Conservation (phyloP, 2,113 vertebrate genomes). For the Callithrix jacchus region DNA sequence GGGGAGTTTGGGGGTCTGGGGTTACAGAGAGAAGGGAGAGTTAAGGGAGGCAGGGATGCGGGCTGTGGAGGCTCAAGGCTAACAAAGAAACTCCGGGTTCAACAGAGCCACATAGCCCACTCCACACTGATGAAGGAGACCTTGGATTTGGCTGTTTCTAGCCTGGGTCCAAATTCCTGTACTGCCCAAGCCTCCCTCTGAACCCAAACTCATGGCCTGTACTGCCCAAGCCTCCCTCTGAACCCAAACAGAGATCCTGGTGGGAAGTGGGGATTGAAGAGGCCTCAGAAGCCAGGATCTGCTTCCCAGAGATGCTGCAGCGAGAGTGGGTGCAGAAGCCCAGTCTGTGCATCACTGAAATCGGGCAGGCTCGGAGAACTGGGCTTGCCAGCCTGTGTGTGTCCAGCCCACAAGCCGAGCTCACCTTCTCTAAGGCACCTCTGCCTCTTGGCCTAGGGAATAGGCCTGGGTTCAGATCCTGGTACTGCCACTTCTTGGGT, state of each 20-base stretch:
- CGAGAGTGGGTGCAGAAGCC: neutral
- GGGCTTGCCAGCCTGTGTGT: neutral
- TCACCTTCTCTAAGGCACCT: neutral
- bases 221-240: neutral
- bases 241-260: neutral
- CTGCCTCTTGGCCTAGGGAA: neutral
- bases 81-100: slow-evolving; percentile 48
- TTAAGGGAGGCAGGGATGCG: neutral
- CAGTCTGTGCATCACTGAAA: neutral
- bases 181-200: neutral
- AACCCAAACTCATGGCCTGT: neutral
- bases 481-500: neutral
- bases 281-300: neutral
- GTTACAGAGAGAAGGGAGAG: slow-evolving; percentile 55
- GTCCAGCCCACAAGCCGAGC: neutral
- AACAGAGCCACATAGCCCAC: neutral
- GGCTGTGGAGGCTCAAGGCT: neutral
- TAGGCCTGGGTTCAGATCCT: neutral
- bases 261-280: neutral
- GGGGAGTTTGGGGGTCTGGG: slow-evolving; percentile 5
- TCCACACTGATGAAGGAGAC: neutral
- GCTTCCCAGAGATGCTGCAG: neutral
- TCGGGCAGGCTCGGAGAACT: too few species aligned
- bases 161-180: neutral
- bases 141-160: neutral